Base-by-base conservation (phyloP, 2,113 vertebrate genomes). In the Phocoena sinus region DNA sequence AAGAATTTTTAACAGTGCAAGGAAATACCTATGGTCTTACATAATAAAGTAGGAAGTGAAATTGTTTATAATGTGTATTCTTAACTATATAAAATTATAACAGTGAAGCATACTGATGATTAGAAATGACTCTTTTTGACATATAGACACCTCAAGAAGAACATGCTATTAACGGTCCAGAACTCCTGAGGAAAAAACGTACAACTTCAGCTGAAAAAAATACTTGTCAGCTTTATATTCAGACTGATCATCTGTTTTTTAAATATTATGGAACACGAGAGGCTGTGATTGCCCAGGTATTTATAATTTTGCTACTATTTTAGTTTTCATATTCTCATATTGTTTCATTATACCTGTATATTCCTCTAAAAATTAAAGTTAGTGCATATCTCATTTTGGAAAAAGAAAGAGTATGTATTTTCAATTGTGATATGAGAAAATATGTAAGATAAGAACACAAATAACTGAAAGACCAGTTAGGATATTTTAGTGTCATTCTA, bases 221-320 rank as follows among this genome's bases (percentile, higher is more conserved):
- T 97, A 99, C 99, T 0, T 99, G 99, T 90, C 99, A 99, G 98
- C 99, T 99, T 58, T 99, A 99, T 94, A 99, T 99, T 98, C 99
- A 99, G 98, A 99, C 99, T 1, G 99, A 99, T 97, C 99, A 99
- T 96, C 98, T 99, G 8, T 99, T 99, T 97, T 99, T 96, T 96
- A 99, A 98, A 81, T 99, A 99, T 97, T 99, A 99, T 2, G 98
- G 98, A 93, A 98, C 99, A 84, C 99, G 99, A 96, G 99, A 99
- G 97, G 99, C 99, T 44, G 99, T 99, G 95, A 99, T 99, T 67
- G 99, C 99, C 33, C 99, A 99, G 99, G 99, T 99, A 98, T 96
- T 96, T 97, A 38, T 91, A 89, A 6, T 36, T 53, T 4, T 63
- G 36, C 6, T 63, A 12, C 17, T 47, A 58, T 81, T 68, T 83